Evolutionary conservation across 2,113 vertebrate species (phyloP).

Genomic region (Seriola dumerili): DNA sequence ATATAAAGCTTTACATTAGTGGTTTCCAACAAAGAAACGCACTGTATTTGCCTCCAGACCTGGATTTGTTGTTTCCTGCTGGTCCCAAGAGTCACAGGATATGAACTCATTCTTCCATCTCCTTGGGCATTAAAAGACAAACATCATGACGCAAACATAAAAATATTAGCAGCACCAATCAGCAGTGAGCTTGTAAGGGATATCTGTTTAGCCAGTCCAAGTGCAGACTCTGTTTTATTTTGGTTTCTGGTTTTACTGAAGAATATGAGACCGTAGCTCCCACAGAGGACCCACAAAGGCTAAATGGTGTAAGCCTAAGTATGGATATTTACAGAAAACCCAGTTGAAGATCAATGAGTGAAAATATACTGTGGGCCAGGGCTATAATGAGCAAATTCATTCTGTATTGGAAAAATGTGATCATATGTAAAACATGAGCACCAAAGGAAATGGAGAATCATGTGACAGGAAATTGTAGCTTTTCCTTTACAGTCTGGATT

Average conservation of each 20-base stretch:
- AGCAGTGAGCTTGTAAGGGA: not conserved
- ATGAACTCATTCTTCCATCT: not conserved
- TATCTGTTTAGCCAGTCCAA: not conserved
- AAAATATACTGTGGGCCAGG: not conserved
- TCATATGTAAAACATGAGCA: not conserved
- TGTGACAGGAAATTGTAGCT: not conserved
- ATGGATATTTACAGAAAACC: not conserved
- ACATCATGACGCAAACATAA: not conserved
- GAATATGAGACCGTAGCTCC: not conserved
- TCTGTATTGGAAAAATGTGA: not conserved
- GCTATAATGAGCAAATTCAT: not conserved
- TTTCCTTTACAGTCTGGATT: not conserved
- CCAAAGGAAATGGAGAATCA: conserved; percentile 4
- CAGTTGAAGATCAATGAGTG: not conserved
- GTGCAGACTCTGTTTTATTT: not conserved
- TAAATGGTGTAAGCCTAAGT: not conserved
- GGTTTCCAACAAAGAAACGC: not conserved
- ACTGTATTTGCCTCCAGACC: not conserved
- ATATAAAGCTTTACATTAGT: not conserved
- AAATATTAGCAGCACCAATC: not conserved
- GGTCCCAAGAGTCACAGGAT: not conserved
- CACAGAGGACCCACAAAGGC: not conserved
- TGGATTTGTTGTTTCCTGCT: not conserved
- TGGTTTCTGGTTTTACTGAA: too few relatives aligned
- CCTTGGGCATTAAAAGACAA: not conserved